phyloP scores from a whole-genome alignment of 1,140 invertebrate species.

The Cydia amplana region DNA sequence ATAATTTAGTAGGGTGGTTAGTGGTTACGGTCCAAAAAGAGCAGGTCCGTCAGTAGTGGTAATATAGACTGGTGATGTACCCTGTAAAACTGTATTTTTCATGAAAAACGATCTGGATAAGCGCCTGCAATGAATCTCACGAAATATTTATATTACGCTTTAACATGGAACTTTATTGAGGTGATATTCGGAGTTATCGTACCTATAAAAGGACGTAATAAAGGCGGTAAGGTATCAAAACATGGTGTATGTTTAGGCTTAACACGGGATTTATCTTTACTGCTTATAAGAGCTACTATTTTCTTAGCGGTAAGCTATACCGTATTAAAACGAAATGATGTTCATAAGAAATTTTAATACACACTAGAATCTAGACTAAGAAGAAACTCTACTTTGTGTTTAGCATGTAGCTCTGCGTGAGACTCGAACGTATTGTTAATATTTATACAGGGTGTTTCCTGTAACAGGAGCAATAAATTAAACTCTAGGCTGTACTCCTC shows the following conservation, averaged over 20 bases:
- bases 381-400: too few species aligned
- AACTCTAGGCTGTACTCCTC: too few species aligned
- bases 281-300: not conserved
- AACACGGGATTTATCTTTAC: not conserved
- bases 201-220: constrained; percentile 11
- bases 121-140: not conserved
- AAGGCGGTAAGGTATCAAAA: not conserved
- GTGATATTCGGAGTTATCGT: constrained; percentile 21
- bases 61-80: not conserved
- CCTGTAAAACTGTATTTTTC: not conserved
- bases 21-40: too few species aligned
- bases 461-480: too few species aligned
- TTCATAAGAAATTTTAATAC: not conserved
- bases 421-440: too few species aligned
- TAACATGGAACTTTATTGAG: constrained; percentile 21
- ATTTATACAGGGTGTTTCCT: too few species aligned
- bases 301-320: not conserved
- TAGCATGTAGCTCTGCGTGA: too few species aligned
- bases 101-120: not conserved
- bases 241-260: constrained; percentile 12
- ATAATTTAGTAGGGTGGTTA: too few species aligned
- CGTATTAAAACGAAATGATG: not conserved
- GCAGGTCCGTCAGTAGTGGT: not conserved
- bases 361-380: too few species aligned
- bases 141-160: not conserved